These are phyloP conservation scores for Nyctalus aviator DNA, from an alignment of 2,797 vertebrate genomes.

Conservation along the genomic window DNA sequence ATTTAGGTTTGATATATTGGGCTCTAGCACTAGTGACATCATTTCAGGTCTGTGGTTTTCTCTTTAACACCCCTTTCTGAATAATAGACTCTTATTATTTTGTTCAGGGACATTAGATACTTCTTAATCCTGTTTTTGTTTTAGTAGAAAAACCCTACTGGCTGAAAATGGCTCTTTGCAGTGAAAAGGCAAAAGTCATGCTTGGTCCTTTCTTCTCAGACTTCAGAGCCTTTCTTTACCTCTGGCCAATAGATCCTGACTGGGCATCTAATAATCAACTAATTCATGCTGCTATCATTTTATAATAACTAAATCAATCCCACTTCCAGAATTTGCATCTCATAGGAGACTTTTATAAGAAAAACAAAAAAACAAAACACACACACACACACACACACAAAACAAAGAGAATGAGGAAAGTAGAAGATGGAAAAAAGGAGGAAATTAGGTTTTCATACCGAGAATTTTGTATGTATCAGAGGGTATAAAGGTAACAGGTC, in stretches of 20 bases:
- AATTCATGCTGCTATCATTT: constrained; percentile 49
- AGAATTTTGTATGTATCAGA: constrained; percentile 41
- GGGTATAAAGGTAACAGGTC: constrained; percentile 32
- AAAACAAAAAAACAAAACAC: not conserved
- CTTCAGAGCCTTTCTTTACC: not conserved
- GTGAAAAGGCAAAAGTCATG: not conserved
- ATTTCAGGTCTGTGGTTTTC: not conserved
- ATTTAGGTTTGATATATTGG: not conserved
- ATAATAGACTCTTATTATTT: constrained; percentile 19
- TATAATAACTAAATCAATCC: constrained; percentile 66
- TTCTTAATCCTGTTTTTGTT: not conserved
- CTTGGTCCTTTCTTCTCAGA: not conserved
- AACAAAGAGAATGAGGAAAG: not conserved
- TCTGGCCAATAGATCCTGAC: not conserved
- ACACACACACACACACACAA: too few species aligned
- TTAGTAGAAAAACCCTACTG: not conserved
- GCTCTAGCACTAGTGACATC: not conserved
- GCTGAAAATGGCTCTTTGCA: not conserved
- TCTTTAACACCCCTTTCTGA: not conserved
- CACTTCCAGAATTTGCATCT: constrained; percentile 70
- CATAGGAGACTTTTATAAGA: constrained; percentile 57
- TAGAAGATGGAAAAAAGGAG: not conserved
- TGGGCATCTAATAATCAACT: constrained; percentile 9
- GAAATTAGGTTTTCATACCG: constrained; percentile 49
- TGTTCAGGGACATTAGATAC: not conserved